These are phyloP conservation scores for Psittacus erithacus DNA, from an alignment of 2,113 vertebrate genomes.

Conservation along the genomic window DNA sequence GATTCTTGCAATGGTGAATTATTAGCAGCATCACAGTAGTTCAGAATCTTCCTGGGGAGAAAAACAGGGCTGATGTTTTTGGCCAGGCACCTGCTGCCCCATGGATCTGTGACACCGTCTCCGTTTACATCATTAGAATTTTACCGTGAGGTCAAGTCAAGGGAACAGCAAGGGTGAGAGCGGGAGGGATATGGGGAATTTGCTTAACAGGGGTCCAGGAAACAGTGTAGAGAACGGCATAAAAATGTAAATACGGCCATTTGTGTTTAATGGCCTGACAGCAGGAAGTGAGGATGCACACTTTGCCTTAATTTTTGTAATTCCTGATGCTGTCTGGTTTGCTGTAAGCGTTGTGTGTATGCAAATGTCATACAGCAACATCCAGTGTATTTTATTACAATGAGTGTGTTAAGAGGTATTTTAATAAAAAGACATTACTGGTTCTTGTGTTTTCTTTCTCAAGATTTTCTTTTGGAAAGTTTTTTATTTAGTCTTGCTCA, in stretches of 20 bases:
- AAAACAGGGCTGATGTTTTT: neutral
- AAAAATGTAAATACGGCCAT: neutral
- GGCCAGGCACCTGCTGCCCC: neutral
- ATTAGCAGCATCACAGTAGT: neutral
- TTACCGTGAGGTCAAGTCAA: neutral
- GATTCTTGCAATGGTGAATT: neutral
- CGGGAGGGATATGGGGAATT: rapidly evolving
- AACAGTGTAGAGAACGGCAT: neutral
- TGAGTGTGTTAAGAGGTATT: slow-evolving; percentile 37
- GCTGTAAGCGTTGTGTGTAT: neutral
- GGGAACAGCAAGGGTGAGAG: neutral
- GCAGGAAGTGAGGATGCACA: neutral
- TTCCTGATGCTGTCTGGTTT: neutral
- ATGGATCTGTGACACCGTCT: neutral
- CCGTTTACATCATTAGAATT: neutral
- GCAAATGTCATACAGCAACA: neutral
- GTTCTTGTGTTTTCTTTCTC: slow-evolving; percentile 14
- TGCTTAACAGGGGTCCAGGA: neutral
- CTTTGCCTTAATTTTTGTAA: neutral
- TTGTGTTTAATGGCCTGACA: neutral
- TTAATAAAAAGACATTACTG: slow-evolving; percentile 63
- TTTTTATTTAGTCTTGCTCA: neutral
- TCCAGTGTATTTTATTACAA: neutral
- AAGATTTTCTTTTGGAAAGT: neutral
- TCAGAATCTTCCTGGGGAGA: neutral